Conservation (phyloP, 1,140 invertebrate species). For the Drosophila lacteicornis region DNA sequence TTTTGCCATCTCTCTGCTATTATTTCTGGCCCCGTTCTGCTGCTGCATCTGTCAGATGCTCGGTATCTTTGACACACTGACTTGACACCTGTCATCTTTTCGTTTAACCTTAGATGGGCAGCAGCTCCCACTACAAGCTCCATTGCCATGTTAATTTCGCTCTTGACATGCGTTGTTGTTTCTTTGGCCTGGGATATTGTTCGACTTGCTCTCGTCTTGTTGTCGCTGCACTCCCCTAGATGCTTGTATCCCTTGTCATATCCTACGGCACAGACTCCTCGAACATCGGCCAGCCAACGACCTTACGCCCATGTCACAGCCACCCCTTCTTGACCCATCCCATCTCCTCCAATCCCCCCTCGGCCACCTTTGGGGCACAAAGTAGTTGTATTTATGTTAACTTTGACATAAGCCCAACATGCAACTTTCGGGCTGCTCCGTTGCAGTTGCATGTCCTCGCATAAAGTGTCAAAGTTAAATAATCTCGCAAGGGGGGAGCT, state of each 20-base stretch:
- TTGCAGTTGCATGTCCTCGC: slow-evolving; percentile 71
- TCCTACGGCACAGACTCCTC: slow-evolving; percentile 48
- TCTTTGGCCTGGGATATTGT: slow-evolving; percentile 20
- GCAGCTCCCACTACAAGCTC: not conserved
- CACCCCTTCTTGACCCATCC: slow-evolving; percentile 19
- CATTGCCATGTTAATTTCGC: slow-evolving; percentile 62
- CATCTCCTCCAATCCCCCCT: not conserved
- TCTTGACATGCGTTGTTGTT: slow-evolving; percentile 47
- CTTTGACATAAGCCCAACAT: slow-evolving; percentile 80
- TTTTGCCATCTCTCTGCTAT: not conserved
- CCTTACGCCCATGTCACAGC: slow-evolving; percentile 28
- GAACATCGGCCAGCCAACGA: slow-evolving; percentile 27
- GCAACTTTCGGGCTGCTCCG: slow-evolving; percentile 65
- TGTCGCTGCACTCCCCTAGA: slow-evolving; percentile 27
- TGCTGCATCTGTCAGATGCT: slow-evolving; percentile 34
- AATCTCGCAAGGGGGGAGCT: slow-evolving; percentile 36
- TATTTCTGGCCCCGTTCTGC: not conserved
- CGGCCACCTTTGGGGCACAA: slow-evolving; percentile 58
- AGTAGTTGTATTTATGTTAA: slow-evolving; percentile 81
- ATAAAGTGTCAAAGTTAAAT: slow-evolving; percentile 79
- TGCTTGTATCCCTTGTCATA: slow-evolving; percentile 32
- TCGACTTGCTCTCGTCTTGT: slow-evolving; percentile 39
- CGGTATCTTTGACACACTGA: slow-evolving; percentile 56
- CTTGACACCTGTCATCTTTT: slow-evolving; percentile 82
- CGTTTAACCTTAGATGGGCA: slow-evolving; percentile 57